Evolutionary conservation across 2,797 vertebrate genomes (phyloP).

Genomic region (Sciaenops ocellatus): DNA sequence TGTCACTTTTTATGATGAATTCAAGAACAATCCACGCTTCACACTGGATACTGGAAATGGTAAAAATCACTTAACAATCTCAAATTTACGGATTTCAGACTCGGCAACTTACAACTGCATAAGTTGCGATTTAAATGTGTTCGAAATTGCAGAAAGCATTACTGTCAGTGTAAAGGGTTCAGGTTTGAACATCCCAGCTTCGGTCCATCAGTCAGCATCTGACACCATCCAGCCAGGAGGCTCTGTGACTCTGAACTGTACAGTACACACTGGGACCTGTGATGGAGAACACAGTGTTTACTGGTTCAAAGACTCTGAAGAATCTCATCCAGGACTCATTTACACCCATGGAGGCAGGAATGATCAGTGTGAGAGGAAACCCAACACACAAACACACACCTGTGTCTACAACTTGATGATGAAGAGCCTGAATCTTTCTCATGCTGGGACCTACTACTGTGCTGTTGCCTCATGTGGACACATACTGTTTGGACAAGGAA

Average conservation of each 20-base stretch:
- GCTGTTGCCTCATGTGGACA: too few relatives aligned
- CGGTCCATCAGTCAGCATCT: background rate
- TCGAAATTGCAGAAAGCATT: slow-evolving; percentile 1
- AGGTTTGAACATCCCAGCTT: background rate
- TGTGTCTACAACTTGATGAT: too few relatives aligned
- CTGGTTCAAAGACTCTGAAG: background rate
- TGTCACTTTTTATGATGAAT: background rate
- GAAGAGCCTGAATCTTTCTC: too few relatives aligned
- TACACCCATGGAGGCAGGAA: slow-evolving; percentile 45
- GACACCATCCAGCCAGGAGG: background rate
- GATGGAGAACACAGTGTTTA: background rate
- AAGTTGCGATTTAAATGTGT: background rate
- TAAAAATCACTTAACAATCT: too few relatives aligned
- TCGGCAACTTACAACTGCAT: too few relatives aligned
- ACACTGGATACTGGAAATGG: too few relatives aligned
- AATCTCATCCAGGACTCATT: slow-evolving; percentile 55
- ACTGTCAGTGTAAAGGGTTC: slow-evolving; percentile 25
- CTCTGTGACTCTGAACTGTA: slow-evolving; percentile 51
- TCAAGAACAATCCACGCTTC: too few relatives aligned
- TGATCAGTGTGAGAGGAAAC: slow-evolving; percentile 29
- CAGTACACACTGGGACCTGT: slow-evolving; percentile 26
- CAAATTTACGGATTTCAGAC: too few relatives aligned
- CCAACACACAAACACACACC: background rate
- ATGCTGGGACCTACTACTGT: too few relatives aligned
- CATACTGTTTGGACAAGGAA: too few relatives aligned